Evolutionary conservation across 2,797 vertebrate species (phyloP).

Genomic region (Thripadectes ignobilis): DNA sequence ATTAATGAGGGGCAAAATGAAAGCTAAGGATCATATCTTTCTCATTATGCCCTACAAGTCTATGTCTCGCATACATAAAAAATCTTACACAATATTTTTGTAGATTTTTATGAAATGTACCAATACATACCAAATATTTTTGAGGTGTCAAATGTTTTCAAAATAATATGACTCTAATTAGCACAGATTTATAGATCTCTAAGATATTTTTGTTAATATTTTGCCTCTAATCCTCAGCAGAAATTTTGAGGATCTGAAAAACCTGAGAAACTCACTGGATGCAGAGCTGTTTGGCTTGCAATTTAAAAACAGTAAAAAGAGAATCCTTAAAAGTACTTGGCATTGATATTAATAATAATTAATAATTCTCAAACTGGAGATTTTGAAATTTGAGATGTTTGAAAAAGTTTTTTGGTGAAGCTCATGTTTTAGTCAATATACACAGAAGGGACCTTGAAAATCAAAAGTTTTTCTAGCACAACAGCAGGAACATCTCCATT

Average conservation of each 20-base stretch:
- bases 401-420: neutral
- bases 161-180: neutral
- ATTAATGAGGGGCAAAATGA: neutral
- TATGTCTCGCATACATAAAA: neutral
- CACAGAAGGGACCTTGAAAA: neutral
- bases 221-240: neutral
- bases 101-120: neutral
- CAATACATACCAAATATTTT: neutral
- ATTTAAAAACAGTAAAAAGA: neutral
- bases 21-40: neutral
- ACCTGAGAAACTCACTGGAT: neutral
- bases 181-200: neutral
- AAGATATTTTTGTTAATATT: neutral
- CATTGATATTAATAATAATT: neutral
- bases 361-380: neutral
- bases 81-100: neutral
- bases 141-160: neutral
- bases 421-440: neutral
- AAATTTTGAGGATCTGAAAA: neutral
- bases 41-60: neutral
- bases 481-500: neutral
- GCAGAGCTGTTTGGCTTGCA: neutral
- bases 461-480: neutral
- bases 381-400: neutral
- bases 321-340: neutral